phyloP scores from a whole-genome alignment of 2,888 invertebrate genomes.

The Nymphalis polychloros region DNA sequence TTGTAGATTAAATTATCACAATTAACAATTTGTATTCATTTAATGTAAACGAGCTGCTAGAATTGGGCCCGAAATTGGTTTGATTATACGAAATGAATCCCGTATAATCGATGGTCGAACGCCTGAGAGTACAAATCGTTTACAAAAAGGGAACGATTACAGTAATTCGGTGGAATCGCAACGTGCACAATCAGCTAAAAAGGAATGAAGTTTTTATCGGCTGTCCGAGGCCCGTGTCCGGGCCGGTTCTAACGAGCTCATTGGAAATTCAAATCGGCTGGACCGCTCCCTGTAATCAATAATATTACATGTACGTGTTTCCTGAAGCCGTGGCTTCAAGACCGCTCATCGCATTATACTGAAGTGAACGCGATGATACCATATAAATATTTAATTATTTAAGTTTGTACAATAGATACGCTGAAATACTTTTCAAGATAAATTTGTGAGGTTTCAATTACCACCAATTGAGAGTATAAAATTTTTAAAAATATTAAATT shows the following conservation, averaged over 20 bases:
- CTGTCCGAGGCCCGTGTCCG: conserved; percentile 61
- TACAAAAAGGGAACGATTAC: conserved; percentile 54
- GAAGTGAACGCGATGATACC: conserved; percentile 43
- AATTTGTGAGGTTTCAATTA: not conserved
- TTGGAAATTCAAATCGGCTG: conserved; percentile 79
- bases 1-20: conserved; percentile 19
- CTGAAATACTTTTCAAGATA: not conserved
- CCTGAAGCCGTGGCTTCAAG: conserved; percentile 60
- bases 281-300: conserved; percentile 78
- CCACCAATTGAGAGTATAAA: not conserved
- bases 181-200: conserved; percentile 64
- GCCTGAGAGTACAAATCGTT: conserved; percentile 45
- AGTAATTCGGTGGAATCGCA: conserved; percentile 56
- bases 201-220: conserved; percentile 70
- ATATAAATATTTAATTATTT: conserved; percentile 10
- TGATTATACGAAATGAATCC: conserved; percentile 35
- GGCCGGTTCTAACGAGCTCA: conserved; percentile 77
- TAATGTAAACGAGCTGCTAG: conserved; percentile 36
- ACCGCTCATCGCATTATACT: conserved; percentile 47
- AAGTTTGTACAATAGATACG: not conserved
- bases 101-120: conserved; percentile 36
- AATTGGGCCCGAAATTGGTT: conserved; percentile 35
- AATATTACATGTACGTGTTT: conserved; percentile 80
- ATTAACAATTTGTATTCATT: conserved; percentile 34
- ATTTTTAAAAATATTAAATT: too few species aligned